Base-by-base conservation (phyloP, 1,140 invertebrate species). In the Manduca sexta region DNA sequence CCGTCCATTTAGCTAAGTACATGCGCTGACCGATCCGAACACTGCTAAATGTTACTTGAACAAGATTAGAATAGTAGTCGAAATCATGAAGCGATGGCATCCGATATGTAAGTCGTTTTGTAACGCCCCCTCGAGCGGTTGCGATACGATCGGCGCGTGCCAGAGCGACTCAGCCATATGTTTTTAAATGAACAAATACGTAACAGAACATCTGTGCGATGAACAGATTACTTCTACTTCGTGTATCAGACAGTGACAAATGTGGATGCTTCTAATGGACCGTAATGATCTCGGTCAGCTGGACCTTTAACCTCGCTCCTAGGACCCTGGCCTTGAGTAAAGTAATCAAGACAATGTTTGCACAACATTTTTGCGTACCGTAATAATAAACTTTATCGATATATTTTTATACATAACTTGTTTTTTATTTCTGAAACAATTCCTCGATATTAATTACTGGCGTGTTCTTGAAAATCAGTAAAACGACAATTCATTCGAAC, bases 101-200 rank as follows among this genome's bases (percentile, higher is more conserved):
- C 65, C 61, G 71, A 81, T 80, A 75, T 63, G 69, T 76, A 78
- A 81, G 73, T 78, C 68, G 75, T 74, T 84, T 75, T 81, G 73
- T 70, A 79, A 84, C 78, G 78, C 76, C 76, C 59, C 74, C 73
- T 54, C 66, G 47, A 62, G 68, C 64, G 50, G 12, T 64, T 43
- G 52, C 54, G 74, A 84, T 81, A 73, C 31, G 31, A 81, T 84
- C 77, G 45, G 46, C 30, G 45, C 64, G 62, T 77, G 76, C 76
- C 73, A 73, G 76, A 74, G 61, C 67, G 47, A 43, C 44, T 43
- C 68, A 58, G 42, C 43, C 55, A 49, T 45, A 45, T 49, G 55
- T 52, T 57, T 45, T 56, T 48, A 42, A 51, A 42, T 45, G 43
- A 57, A 48, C 54, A 48, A 48, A 48, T 49, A 58, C 56, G 47